Conservation (phyloP, 2,797 vertebrate species). For the Distichodus sexfasciatus region DNA sequence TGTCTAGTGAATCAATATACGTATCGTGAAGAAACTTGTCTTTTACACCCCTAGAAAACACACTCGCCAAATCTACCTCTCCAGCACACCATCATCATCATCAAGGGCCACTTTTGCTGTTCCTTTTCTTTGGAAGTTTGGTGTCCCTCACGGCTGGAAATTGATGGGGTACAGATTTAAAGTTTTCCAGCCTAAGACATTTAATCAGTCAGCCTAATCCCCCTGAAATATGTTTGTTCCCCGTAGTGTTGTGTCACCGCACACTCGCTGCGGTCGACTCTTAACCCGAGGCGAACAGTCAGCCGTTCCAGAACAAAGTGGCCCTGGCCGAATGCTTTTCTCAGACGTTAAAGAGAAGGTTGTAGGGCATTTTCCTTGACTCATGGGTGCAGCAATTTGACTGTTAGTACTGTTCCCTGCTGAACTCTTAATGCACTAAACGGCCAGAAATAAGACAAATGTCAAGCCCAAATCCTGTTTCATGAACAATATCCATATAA, state of each 20-base stretch:
- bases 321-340: neutral
- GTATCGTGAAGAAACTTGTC: too few species aligned
- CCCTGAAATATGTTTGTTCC: conserved; percentile 21
- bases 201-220: conserved; percentile 36
- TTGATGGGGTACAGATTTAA: conserved; percentile 26
- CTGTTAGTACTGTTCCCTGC: neutral
- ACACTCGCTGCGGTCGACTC: conserved; percentile 18
- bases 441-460: too few species aligned
- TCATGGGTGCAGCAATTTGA: conserved; percentile 11
- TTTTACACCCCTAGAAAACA: too few species aligned
- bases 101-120: too few species aligned
- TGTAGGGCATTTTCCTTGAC: conserved; percentile 23
- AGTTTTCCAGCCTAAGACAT: conserved; percentile 21
- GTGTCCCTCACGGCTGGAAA: conserved; percentile 5
- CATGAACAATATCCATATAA: too few species aligned
- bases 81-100: too few species aligned
- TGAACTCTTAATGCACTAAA: conserved; percentile 1
- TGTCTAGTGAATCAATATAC: too few species aligned
- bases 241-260: conserved; percentile 13
- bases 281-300: conserved; percentile 33
- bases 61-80: too few species aligned
- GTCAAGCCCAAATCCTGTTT: too few species aligned
- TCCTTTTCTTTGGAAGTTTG: conserved; percentile 8
- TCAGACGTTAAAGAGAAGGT: conserved; percentile 9
- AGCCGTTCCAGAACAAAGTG: conserved; percentile 23